Evolutionary conservation across 2,797 vertebrate genomes (phyloP), one percentile per base, ranked within the genome.

Genomic region (Okamejei kenojei): DNA sequence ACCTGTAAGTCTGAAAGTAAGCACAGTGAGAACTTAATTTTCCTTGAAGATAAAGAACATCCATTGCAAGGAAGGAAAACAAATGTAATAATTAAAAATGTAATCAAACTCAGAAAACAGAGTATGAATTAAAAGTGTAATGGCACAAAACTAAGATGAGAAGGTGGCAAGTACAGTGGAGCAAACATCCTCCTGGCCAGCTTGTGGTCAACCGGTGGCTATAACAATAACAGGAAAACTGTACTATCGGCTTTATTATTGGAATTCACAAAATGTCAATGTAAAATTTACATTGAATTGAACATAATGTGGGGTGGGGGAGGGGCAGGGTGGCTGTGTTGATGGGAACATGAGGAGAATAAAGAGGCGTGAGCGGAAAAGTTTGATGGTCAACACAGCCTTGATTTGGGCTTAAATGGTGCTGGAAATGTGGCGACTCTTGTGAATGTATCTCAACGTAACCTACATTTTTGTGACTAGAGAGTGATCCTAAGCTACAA

Each of bases 21-120:
- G 5, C 45, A 8, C 7, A 35, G 63, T n/a, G 19, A 68, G 61
- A 88, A 88, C 68, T 68, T 88, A 88, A 88, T 88, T 88, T 21
- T 63, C 13, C 84, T 68, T 88, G 63, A 88, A 88, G 84, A 68
- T 65, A 54, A 68, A 88, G 68, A 88, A 63, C n/a, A 68, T 86
- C 63, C 9, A 2, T 65, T 88, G 17, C 21, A 68, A 23, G 84
- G 32, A 74, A 35, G 21, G 8, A 45, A 35, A 68, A 63, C 2
- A 78, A 61, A 86, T 6, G 1, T 86, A 54, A 63, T n/a, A 35
- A 68, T 68, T 88, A 88, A 88, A 88, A 65, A 7, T 65, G 26
- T 63, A 68, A 17, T n/a, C 63, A 88, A 35, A 63, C 35, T 63
- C 63, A 35, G 17, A 68, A 68, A 21, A 35, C n/a, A 88, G 84